These are phyloP conservation scores for Melanerpes formicivorus DNA, from an alignment of 2,113 vertebrate species.

Conservation along the genomic window DNA sequence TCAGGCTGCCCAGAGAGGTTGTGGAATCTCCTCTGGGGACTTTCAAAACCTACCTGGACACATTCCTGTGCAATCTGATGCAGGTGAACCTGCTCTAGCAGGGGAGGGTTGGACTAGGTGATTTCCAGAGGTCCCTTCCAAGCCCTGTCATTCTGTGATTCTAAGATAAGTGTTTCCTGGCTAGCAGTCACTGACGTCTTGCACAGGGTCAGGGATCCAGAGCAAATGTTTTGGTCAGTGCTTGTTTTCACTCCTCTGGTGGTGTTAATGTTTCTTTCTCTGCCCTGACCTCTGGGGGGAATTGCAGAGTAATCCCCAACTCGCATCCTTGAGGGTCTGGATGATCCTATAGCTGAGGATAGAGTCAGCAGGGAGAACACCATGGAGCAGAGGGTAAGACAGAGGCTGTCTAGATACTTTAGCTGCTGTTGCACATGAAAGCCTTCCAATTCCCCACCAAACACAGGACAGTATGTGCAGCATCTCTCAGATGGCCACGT, in stretches of 20 bases:
- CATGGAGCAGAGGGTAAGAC: background rate
- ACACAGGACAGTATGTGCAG: background rate
- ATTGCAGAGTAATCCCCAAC: background rate
- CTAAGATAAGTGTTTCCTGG: background rate
- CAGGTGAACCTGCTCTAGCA: too few relatives aligned
- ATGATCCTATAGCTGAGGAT: background rate
- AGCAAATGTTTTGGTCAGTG: background rate
- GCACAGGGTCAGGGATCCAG: background rate
- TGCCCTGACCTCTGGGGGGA: background rate
- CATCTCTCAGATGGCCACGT: background rate
- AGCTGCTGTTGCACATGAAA: background rate
- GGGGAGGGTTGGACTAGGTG: too few relatives aligned
- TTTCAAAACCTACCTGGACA: too few relatives aligned
- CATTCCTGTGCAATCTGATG: too few relatives aligned
- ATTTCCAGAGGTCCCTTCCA: too few relatives aligned
- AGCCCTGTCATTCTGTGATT: too few relatives aligned
- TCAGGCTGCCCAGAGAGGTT: too few relatives aligned
- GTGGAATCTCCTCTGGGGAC: too few relatives aligned
- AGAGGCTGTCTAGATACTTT: background rate
- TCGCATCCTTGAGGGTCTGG: background rate
- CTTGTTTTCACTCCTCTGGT: background rate
- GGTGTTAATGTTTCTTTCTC: rapidly evolving
- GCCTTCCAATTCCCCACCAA: background rate
- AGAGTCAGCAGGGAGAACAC: background rate
- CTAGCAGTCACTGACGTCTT: rapidly evolving